A percentile compares a stretch with the other conserved stretches of the same genome.
Conservation (phyloP, 2,113 vertebrate species). For the Brachirus orientalis region DNA sequence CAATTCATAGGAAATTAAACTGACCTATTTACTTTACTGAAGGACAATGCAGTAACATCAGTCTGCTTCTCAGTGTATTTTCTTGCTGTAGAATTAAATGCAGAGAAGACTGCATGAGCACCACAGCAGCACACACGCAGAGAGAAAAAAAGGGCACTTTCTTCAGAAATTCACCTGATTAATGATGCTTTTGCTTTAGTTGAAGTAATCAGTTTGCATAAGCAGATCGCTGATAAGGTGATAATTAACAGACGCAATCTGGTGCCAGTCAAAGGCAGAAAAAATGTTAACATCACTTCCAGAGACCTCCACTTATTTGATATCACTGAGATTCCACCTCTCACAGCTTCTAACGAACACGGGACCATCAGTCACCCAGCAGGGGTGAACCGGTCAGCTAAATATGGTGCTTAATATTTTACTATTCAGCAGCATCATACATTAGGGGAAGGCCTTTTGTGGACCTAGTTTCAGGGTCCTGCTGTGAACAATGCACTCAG, state of each 20-base stretch:
- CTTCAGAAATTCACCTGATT: slow-evolving; percentile 19
- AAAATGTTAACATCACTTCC: slow-evolving; percentile 52
- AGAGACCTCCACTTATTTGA: slow-evolving; percentile 58
- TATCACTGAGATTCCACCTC: slow-evolving; percentile 31
- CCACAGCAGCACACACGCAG: too few species aligned
- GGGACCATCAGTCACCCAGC: slow-evolving; percentile 50
- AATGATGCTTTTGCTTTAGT: slow-evolving; percentile 73
- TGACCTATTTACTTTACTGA: too few species aligned
- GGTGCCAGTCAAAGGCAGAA: slow-evolving; percentile 48
- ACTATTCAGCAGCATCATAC: slow-evolving; percentile 58
- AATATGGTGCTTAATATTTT: slow-evolving; percentile 63
- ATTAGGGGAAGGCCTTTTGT: slow-evolving; percentile 50
- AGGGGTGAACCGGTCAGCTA: slow-evolving; percentile 31
- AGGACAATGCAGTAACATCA: too few species aligned
- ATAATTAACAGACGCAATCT: slow-evolving; percentile 69
- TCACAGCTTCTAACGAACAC: slow-evolving; percentile 40
- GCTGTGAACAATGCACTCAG: slow-evolving; percentile 67
- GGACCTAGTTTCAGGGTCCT: slow-evolving; percentile 54
- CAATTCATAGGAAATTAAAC: too few species aligned
- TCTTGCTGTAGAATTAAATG: too few species aligned
- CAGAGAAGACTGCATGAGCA: too few species aligned
- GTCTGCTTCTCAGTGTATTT: too few species aligned
- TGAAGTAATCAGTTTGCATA: slow-evolving; percentile 59
- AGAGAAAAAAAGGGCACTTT: too few species aligned
- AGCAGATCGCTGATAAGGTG: slow-evolving; percentile 47